These are phyloP conservation scores for Phacellophora camtschatica DNA, from an alignment of 30 jellyfish, hydroid and myxozoan species.

Conservation along the genomic window DNA sequence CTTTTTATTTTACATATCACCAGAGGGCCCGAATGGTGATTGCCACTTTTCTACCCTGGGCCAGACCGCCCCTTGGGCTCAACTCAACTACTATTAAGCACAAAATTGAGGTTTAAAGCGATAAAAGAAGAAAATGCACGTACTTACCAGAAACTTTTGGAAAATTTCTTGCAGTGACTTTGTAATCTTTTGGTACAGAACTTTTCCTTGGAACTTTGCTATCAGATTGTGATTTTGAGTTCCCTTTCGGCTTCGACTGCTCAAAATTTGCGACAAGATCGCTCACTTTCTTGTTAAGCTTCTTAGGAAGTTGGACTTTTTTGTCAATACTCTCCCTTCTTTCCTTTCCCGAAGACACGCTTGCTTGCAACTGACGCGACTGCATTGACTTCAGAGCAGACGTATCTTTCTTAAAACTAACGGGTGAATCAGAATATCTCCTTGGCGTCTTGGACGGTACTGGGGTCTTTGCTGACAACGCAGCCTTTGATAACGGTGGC, in stretches of 20 bases:
- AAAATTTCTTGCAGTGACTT: background rate
- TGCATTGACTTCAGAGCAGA: background rate
- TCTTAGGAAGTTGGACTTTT: conserved; percentile 34
- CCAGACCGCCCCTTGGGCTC: too few species aligned
- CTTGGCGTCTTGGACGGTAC: background rate
- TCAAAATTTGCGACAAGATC: conserved; percentile 70
- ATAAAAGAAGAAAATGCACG: background rate
- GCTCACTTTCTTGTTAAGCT: conserved; percentile 51
- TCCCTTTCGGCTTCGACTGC: conserved; percentile 16
- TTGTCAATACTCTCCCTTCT: background rate
- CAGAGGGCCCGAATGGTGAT: too few species aligned
- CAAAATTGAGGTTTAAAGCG: too few species aligned
- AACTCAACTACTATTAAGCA: too few species aligned
- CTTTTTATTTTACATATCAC: too few species aligned
- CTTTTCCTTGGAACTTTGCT: background rate
- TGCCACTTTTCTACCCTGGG: too few species aligned
- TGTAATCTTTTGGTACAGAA: background rate
- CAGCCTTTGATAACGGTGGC: background rate
- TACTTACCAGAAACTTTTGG: conserved; percentile 12
- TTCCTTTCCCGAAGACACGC: background rate
- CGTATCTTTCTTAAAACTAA: background rate
- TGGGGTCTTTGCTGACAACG: background rate
- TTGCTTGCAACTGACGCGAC: conserved; percentile 8
- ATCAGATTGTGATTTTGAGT: background rate
- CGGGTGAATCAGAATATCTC: conserved; percentile 7